A percentile compares a stretch with the other conserved stretches of the same genome.
Evolutionary conservation across 1,140 invertebrate genomes (phyloP).

Genomic region (Drosophila ambigua): DNA sequence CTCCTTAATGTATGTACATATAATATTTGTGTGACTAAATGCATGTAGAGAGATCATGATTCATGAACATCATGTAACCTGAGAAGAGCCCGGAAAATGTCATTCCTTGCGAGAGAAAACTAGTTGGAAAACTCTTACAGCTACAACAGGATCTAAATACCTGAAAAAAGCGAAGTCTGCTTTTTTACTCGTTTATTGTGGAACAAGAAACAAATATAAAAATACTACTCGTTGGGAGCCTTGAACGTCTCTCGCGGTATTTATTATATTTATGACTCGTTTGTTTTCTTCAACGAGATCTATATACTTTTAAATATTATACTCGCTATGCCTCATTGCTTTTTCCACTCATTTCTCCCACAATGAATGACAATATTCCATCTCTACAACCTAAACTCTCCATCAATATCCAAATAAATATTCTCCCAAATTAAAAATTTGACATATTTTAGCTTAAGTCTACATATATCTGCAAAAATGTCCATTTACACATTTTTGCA

Average conservation of each 20-base stretch:
- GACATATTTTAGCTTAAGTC: constrained; percentile 52
- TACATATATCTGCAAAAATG: constrained; percentile 38
- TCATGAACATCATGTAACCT: constrained; percentile 21
- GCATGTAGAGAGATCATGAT: constrained; percentile 38
- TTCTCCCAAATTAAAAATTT: constrained; percentile 24
- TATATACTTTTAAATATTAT: background rate
- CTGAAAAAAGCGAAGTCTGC: background rate
- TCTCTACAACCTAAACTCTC: background rate
- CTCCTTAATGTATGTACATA: constrained; percentile 32
- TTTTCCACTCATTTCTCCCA: background rate
- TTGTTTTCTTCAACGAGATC: too few relatives aligned
- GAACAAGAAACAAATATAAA: too few relatives aligned
- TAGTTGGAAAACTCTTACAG: too few relatives aligned
- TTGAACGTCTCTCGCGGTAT: too few relatives aligned
- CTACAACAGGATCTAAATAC: background rate
- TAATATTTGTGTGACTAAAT: constrained; percentile 41
- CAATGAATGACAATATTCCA: constrained; percentile 19
- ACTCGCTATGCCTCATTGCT: background rate
- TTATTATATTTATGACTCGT: too few relatives aligned
- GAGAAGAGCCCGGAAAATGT: constrained; percentile 11
- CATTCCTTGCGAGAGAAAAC: constrained; percentile 6
- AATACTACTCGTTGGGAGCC: too few relatives aligned
- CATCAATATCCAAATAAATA: constrained; percentile 5
- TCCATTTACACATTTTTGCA: constrained; percentile 44
- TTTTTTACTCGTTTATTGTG: background rate